Percentiles rank a stretch among this genome's conserved stretches.
Evolutionary conservation across 1,140 invertebrate species (phyloP).

Genomic region (Sesamia nonagrioides): DNA sequence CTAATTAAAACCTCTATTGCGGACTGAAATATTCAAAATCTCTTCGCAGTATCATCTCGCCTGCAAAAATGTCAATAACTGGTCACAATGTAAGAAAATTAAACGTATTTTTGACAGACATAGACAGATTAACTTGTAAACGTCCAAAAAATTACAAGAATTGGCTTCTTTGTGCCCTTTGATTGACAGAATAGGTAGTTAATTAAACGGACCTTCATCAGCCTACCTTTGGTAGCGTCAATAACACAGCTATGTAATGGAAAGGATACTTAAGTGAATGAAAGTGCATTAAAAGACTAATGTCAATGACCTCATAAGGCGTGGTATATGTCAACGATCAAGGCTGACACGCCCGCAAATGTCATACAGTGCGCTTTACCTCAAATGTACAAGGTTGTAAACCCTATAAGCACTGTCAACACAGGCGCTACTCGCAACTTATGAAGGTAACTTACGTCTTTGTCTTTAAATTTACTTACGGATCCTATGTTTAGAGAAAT

Average conservation of each 20-base stretch:
- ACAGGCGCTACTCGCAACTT: neutral
- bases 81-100: too few species aligned
- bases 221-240: neutral
- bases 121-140: too few species aligned
- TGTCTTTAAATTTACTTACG: neutral
- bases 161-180: neutral
- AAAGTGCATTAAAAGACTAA: slow-evolving; percentile 36
- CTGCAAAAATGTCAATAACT: too few species aligned
- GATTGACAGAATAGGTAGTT: neutral
- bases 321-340: slow-evolving; percentile 44
- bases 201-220: neutral
- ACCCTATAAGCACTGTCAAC: neutral
- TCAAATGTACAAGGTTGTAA: slow-evolving; percentile 24
- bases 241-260: neutral
- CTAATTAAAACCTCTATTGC: too few species aligned
- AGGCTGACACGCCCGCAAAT: slow-evolving; percentile 49
- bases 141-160: too few species aligned
- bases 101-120: too few species aligned
- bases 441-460: neutral
- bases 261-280: neutral
- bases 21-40: too few species aligned
- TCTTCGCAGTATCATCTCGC: too few species aligned
- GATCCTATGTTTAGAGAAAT: neutral
- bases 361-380: slow-evolving; percentile 23
- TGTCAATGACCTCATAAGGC: slow-evolving; percentile 37